Conservation (phyloP, 2,113 vertebrate species). For the Edolisoma coerulescens region DNA sequence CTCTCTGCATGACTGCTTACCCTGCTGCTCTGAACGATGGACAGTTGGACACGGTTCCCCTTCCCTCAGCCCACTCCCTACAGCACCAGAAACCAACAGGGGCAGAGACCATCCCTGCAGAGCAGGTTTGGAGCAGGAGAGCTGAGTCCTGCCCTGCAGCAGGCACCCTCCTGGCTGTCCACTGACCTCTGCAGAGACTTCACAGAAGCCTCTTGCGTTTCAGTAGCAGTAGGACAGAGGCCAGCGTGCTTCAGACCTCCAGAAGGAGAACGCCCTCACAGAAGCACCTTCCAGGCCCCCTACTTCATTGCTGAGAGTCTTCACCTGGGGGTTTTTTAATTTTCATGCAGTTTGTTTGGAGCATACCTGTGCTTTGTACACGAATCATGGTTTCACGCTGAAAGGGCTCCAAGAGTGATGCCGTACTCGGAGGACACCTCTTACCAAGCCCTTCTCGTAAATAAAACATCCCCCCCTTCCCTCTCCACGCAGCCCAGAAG, state of each 20-base stretch:
- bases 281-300: background rate
- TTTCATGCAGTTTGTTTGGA: background rate
- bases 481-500: background rate
- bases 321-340: too few species aligned
- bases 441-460: background rate
- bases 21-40: rapidly evolving
- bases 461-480: too few species aligned
- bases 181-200: background rate
- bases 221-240: rapidly evolving
- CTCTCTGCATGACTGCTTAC: rapidly evolving
- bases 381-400: rapidly evolving
- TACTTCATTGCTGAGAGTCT: background rate
- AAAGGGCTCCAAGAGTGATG: rapidly evolving
- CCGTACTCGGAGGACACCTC: background rate
- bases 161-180: background rate
- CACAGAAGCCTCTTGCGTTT: background rate
- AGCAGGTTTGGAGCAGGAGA: background rate
- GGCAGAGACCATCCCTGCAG: background rate
- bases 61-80: background rate
- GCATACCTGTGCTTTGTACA: background rate
- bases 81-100: rapidly evolving
- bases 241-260: rapidly evolving
- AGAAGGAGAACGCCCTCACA: background rate
- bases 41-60: rapidly evolving
- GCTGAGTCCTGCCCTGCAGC: rapidly evolving